Percentiles rank a stretch among this genome's conserved stretches.
These are phyloP conservation scores for Noctua janthe DNA, from an alignment of 2,888 invertebrate genomes.

Conservation along the genomic window DNA sequence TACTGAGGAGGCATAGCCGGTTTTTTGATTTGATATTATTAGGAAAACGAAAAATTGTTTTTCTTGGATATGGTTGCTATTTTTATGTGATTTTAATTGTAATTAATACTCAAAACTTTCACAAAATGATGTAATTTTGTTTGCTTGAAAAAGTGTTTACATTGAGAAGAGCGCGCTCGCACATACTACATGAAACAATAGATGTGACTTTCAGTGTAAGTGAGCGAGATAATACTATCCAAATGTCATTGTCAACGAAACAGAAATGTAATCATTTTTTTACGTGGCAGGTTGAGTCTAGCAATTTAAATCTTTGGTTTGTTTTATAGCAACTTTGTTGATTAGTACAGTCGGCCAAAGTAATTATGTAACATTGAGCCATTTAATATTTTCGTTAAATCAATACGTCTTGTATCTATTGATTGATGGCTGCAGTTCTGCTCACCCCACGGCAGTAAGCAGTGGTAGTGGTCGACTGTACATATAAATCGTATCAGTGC, in stretches of 20 bases:
- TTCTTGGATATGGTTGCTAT: conserved; percentile 45
- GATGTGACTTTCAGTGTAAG: not conserved
- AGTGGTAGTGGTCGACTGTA: conserved; percentile 43
- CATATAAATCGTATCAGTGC: conserved; percentile 61
- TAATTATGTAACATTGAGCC: conserved; percentile 39
- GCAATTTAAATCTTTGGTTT: not conserved
- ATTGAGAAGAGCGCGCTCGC: not conserved
- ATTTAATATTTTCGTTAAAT: conserved; percentile 18
- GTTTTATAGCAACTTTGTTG: conserved; percentile 38
- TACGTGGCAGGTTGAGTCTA: not conserved
- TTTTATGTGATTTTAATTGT: conserved; percentile 45
- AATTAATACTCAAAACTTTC: conserved; percentile 55
- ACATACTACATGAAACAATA: not conserved
- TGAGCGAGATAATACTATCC: not conserved
- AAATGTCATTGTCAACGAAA: not conserved
- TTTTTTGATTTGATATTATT: conserved; percentile 58
- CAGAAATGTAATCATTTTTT: not conserved
- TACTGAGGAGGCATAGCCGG: conserved; percentile 65
- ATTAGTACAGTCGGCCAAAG: conserved; percentile 36
- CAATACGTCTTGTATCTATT: conserved; percentile 13
- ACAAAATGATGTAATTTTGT: conserved; percentile 26
- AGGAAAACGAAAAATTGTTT: conserved; percentile 45
- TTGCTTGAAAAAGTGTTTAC: not conserved
- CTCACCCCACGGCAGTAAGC: not conserved
- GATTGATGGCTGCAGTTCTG: conserved; percentile 7